Conservation (phyloP, 2,888 invertebrate species). For the Petrolisthes manimaculis region DNA sequence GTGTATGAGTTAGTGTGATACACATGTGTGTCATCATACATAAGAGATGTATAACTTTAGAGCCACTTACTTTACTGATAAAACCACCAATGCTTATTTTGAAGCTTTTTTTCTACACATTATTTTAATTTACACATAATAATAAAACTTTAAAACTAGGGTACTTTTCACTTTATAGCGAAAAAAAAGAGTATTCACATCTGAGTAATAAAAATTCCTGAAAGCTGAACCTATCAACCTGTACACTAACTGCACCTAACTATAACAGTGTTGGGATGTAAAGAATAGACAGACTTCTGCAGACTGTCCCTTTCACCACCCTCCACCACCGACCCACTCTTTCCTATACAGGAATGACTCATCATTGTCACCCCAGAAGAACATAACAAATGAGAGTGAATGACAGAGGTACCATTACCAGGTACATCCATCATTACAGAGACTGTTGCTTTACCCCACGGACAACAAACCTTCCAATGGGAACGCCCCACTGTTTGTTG, state of each 20-base stretch:
- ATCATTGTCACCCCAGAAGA: too few relatives aligned
- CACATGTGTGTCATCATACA: too few relatives aligned
- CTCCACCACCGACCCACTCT: too few relatives aligned
- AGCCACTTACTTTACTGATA: too few relatives aligned
- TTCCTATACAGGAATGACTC: too few relatives aligned
- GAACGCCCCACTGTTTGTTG: background rate
- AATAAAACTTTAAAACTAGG: background rate
- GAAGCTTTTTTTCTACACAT: too few relatives aligned
- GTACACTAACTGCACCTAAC: conserved; percentile 40
- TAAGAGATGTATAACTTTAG: too few relatives aligned
- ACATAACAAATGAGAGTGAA: too few relatives aligned
- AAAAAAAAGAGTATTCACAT: background rate
- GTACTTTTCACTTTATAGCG: background rate
- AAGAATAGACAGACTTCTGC: background rate
- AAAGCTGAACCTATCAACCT: conserved; percentile 24
- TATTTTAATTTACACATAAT: too few relatives aligned
- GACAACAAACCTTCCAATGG: background rate
- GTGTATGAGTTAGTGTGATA: too few relatives aligned
- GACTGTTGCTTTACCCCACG: background rate
- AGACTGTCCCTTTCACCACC: too few relatives aligned
- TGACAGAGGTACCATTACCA: background rate
- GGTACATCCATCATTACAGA: background rate
- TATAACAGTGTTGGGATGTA: conserved; percentile 11
- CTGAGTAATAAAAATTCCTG: conserved; percentile 3
- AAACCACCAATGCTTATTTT: too few relatives aligned